Evolutionary conservation across 1,140 invertebrate species (phyloP).

Genomic region (Yoshiicerus persimilis): DNA sequence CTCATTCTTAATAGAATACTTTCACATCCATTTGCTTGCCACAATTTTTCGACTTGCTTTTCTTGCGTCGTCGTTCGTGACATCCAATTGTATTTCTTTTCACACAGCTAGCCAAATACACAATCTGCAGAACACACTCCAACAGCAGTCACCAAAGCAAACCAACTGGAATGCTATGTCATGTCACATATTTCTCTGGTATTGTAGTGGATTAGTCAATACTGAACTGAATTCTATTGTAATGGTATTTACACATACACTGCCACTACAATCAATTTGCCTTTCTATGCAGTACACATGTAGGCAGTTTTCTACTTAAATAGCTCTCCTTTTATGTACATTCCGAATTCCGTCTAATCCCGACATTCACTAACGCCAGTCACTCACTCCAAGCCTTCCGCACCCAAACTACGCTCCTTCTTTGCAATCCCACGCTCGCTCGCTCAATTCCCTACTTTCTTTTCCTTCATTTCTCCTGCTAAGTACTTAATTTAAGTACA

Average conservation of each 20-base stretch:
- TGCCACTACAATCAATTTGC: not conserved
- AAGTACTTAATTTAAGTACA: too few species aligned
- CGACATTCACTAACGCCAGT: not conserved
- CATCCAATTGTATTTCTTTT: not conserved
- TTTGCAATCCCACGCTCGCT: not conserved
- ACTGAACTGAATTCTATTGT: not conserved
- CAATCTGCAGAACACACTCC: not conserved
- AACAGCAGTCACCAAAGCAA: not conserved
- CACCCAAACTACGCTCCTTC: not conserved
- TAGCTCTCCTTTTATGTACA: not conserved
- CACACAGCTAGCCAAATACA: not conserved
- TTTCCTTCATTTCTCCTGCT: too few species aligned
- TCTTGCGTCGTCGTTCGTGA: not conserved
- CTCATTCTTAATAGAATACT: not conserved
- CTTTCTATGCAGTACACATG: not conserved
- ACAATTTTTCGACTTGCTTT: not conserved
- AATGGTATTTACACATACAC: not conserved
- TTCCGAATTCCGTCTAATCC: not conserved
- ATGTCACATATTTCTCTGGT: not conserved
- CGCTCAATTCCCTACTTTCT: not conserved
- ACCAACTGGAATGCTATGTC: not conserved
- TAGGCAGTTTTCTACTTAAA: not conserved
- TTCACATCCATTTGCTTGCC: not conserved
- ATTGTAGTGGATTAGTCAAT: not conserved
- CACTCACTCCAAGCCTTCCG: not conserved